Evolutionary conservation across 2,888 invertebrate species (phyloP).

Genomic region (Hemicrepidius hirtus): DNA sequence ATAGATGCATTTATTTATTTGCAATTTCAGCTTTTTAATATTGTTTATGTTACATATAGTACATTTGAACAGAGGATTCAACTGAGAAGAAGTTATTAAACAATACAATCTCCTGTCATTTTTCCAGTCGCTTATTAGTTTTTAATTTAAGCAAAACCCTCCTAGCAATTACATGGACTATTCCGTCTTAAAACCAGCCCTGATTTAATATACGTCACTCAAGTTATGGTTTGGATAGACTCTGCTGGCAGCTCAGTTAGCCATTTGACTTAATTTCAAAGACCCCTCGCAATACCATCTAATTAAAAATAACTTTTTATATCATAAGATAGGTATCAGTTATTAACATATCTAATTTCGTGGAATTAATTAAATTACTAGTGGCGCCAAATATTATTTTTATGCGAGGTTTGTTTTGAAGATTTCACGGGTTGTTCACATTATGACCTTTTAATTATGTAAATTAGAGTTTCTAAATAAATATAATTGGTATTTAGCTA

Average conservation of each 20-base stretch:
- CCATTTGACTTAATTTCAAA: constrained; percentile 1
- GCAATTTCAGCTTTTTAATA: too few relatives aligned
- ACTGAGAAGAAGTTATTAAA: constrained; percentile 10
- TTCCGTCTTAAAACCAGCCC: not conserved
- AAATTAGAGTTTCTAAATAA: too few relatives aligned
- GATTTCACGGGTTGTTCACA: too few relatives aligned
- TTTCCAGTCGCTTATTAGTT: not conserved
- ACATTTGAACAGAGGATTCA: not conserved
- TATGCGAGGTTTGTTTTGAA: too few relatives aligned
- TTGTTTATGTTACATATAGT: too few relatives aligned
- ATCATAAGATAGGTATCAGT: too few relatives aligned
- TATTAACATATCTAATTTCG: too few relatives aligned
- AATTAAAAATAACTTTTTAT: not conserved
- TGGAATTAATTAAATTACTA: too few relatives aligned
- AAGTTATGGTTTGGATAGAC: not conserved
- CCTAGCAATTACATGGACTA: constrained; percentile 3
- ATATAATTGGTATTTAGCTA: too few relatives aligned
- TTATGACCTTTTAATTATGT: too few relatives aligned
- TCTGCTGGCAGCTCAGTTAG: not conserved
- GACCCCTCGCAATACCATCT: not conserved
- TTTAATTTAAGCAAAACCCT: constrained; percentile 6
- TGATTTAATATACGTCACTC: constrained; percentile 19
- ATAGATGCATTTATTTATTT: too few relatives aligned
- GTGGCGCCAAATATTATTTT: too few relatives aligned
- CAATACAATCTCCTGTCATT: not conserved